Evolutionary conservation across 2,888 invertebrate species (phyloP), one percentile per base, ranked within the genome.

Genomic region (Hypolimnas misippus): DNA sequence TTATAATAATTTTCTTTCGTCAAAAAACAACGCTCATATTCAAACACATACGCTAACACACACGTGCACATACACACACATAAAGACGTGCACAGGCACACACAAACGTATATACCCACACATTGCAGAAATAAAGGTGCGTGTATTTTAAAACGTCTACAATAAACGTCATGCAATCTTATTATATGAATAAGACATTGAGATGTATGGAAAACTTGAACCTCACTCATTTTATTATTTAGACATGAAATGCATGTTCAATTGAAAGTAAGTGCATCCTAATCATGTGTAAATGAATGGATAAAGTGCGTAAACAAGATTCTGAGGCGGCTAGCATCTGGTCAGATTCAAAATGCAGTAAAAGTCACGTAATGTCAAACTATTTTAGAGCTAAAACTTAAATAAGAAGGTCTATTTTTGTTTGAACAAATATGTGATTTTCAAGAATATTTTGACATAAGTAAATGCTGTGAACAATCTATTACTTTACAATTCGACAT

Each of bases 231-330:
- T 46, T 49, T 49, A 49, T 29, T 46, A 46, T 46, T 46, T 49
- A 49, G 14, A 49, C 49, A 29, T 49, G 49, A 49, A 49, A 29
- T 49, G 49, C 25, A 49, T 29, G 29, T 29, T 29, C 25, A 49
- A 29, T 49, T 29, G 49, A 29, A 14, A 29, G 49, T 49, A 49
- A 49, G 7, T 14, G 14, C 49, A 49, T 49, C 29, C 49, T 49
- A 49, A 49, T 49, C 29, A 49, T 14, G 49, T 49, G 49, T 14
- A 49, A 49, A 49, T 49, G 14, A 49, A 29, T 49, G 29, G 49
- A 49, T 14, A 21, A 44, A 21, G 46, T 25, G 46, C n/a, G 25
- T 46, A 46, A 46, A 46, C 46, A 46, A 46, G 21, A 46, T 46
- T 21, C 46, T 5, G n/a, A 46, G 4, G 16, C n/a, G 21, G 42